Base-by-base conservation (phyloP, 2,797 vertebrate genomes). In the Periophthalmus magnuspinnatus region DNA sequence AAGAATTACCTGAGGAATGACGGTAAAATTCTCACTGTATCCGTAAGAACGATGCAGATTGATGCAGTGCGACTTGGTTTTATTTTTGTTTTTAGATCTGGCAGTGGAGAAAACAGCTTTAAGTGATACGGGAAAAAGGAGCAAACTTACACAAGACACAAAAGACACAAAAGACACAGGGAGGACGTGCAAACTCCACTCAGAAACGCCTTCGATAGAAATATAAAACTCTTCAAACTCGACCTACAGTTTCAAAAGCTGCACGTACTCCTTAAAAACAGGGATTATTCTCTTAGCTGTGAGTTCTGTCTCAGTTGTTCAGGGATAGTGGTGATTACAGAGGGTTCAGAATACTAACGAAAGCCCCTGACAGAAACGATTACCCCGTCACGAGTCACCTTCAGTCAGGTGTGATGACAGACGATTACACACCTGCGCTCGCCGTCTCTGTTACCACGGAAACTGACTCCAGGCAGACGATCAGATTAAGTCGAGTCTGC, bases 1-100 rank as follows among this genome's bases (percentile, higher is more conserved):
- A 68, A 68, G 63, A 84, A 80, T 81, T 83, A 87, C 80, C 78
- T 81, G 81, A 77, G 72, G 74, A 89, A 84, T 81, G 79, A 80
- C 61, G 65, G 16, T n/a, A n/a, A 78, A 9, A 59, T 68, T 55
- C 8, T 55, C 50, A 21, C n/a, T 54, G 11, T 22, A 22, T 45
- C 22, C 0, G 34, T 21, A 7, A 16, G 28, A 67, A 38, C 24
- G 45, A 10, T 61, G 19, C 45, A 55, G 6, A 14, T 33, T 59
- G 57, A 52, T 61, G 33, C 0, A 62, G 21, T 1, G 38, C n/a
- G 14, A 11, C 10, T 10, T 10, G 19, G 11, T 19, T 10, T 11
- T 54, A 54, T 11, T 28, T 28, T 28, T 28, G 28, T 1, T n/a
- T n/a, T n/a, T n/a, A n/a, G 28, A 28, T 28, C 28, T 45, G 13